phyloP scores from a whole-genome alignment of 2,113 vertebrate genomes.

The cat (Felis catus) region DNA sequence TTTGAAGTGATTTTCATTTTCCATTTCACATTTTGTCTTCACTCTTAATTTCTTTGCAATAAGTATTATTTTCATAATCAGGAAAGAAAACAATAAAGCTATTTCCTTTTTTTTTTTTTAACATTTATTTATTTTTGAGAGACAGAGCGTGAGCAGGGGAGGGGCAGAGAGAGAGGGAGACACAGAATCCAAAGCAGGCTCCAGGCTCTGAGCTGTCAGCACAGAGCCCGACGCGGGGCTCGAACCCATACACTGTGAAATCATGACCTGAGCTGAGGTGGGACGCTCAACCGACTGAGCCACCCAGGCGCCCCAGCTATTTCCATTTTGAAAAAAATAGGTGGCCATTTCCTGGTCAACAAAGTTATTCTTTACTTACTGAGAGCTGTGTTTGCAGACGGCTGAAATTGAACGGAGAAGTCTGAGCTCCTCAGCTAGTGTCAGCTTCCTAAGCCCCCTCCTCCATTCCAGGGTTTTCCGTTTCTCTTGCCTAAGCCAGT shows the following conservation, averaged over 20 bases:
- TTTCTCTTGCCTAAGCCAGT: background rate
- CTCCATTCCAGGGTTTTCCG: background rate
- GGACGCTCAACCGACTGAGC: too few species aligned
- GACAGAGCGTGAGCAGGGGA: too few species aligned
- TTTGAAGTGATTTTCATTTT: background rate
- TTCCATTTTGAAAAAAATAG: conserved; percentile 32
- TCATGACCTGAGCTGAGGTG: too few species aligned
- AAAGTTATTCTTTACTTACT: conserved; percentile 17
- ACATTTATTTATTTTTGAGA: too few species aligned
- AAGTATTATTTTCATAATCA: background rate
- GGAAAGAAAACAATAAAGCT: background rate
- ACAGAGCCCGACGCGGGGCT: too few species aligned
- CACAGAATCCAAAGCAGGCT: too few species aligned
- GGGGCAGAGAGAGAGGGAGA: too few species aligned
- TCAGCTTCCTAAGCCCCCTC: background rate
- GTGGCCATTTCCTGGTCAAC: background rate
- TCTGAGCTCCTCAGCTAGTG: background rate
- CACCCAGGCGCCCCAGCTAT: background rate
- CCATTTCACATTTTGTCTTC: background rate
- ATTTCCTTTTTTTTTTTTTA: background rate
- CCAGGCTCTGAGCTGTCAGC: too few species aligned
- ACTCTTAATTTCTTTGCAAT: background rate
- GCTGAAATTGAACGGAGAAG: background rate
- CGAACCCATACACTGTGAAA: too few species aligned
- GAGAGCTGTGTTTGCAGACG: background rate